Evolutionary conservation across 2,888 invertebrate species (phyloP), one percentile per base, ranked within the genome.

Genomic region (Prosopocoilus inquinatus): DNA sequence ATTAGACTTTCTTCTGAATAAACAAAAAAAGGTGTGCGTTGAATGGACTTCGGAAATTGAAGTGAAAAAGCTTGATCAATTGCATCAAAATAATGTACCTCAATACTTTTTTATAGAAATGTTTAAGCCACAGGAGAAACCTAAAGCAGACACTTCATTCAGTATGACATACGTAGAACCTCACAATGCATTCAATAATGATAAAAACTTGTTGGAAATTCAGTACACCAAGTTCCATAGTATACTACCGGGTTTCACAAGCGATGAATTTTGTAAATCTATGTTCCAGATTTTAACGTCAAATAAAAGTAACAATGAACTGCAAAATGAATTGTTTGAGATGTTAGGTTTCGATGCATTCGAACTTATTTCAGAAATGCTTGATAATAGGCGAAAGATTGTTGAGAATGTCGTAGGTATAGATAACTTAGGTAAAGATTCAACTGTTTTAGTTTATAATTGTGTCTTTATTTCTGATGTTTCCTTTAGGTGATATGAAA

Each of bases 291-390:
- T 85, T 58, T 75, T 92, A 0, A 84, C 84, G 60, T 74, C 73
- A 1, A 61, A 59, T 32, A 72, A 69, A 59, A 68, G 70, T 9
- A 70, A 71, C 50, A 70, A 75, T 47, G 90, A 89, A 67, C 77
- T 92, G 58, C 88, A 92, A 72, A 89, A 88, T 70, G 91, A 91
- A 75, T 78, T 97, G 13, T 90, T 95, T 74, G 96, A 97, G 67
- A 78, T 96, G 3, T 80, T 95, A 16, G 97, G 97, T 0, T 94
- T 90, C 74, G 92, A 95, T 64, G 65, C 72, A 20, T 74, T 77
- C 58, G 75, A 75, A 59, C 69, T 76, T 52, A 67, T 77, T 36
- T 70, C 66, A 16, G 70, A 72, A 55, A 69, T 77, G 56, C 67
- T 77, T n/a, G 69, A 69, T 53, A 67, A 76, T 64, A 60, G 75